A percentile compares a stretch with the other conserved stretches of the same genome.
Evolutionary conservation across 2,113 vertebrate genomes (phyloP).

Genomic region (Callipepla squamata): DNA sequence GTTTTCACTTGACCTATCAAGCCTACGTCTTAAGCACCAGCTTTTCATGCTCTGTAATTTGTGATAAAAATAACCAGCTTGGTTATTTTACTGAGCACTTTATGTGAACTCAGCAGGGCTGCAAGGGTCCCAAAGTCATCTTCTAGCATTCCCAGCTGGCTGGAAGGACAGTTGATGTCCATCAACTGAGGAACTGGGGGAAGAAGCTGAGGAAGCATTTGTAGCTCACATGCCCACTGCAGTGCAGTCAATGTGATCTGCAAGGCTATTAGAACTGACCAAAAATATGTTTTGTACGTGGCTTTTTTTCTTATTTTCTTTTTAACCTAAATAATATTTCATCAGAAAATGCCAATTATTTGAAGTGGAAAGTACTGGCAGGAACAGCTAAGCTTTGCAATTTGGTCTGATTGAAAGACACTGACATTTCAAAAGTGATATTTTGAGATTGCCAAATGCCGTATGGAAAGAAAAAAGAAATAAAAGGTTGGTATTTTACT

Average conservation of each 20-base stretch:
- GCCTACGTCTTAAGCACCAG: background rate
- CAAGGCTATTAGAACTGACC: background rate
- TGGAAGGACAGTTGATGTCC: background rate
- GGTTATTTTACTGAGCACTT: background rate
- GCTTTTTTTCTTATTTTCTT: background rate
- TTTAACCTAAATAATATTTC: background rate
- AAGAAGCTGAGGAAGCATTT: background rate
- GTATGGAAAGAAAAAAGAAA: slow-evolving; percentile 35
- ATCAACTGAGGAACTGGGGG: background rate
- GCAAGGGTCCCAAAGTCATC: background rate
- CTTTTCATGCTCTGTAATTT: background rate
- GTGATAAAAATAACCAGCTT: background rate
- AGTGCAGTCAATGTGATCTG: background rate
- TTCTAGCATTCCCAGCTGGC: accelerated
- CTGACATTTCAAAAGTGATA: slow-evolving; percentile 46
- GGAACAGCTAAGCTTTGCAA: background rate
- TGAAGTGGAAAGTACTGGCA: slow-evolving; percentile 4
- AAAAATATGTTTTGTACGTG: background rate
- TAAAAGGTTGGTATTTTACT: background rate
- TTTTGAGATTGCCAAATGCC: slow-evolving; percentile 26
- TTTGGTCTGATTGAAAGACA: slow-evolving; percentile 32
- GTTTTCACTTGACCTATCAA: background rate
- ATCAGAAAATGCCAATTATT: background rate
- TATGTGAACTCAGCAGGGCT: background rate
- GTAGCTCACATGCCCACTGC: background rate